These are phyloP conservation scores for Lucilia sericata DNA, from an alignment of 1,140 invertebrate species.

Conservation along the genomic window DNA sequence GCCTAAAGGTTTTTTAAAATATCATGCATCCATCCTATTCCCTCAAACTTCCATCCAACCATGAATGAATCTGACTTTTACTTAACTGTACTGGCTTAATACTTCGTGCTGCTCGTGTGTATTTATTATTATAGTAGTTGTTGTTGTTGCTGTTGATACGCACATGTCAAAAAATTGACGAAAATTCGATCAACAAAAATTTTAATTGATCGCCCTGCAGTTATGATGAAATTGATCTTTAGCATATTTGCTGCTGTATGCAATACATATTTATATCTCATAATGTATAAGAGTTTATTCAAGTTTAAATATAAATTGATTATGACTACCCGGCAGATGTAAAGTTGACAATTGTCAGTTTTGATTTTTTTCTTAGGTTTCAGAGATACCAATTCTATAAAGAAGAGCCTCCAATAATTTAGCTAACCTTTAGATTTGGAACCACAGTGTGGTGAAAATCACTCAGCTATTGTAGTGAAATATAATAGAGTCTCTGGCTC, in stretches of 20 bases:
- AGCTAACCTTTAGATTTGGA: too few relatives aligned
- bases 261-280: conserved; percentile 12
- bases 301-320: too few relatives aligned
- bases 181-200: conserved; percentile 67
- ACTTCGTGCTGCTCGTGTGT: background rate
- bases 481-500: too few relatives aligned
- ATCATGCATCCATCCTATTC: background rate
- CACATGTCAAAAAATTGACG: conserved; percentile 68
- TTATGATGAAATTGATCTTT: conserved; percentile 65
- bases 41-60: too few relatives aligned
- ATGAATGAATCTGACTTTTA: background rate
- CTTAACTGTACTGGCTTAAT: background rate
- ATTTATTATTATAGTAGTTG: background rate
- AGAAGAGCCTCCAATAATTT: too few relatives aligned
- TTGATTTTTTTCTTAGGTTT: too few relatives aligned
- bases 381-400: too few relatives aligned
- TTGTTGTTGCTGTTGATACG: conserved; percentile 39
- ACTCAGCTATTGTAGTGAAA: too few relatives aligned
- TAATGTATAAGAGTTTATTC: background rate
- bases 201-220: conserved; percentile 68
- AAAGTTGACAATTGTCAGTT: too few relatives aligned
- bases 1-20: background rate
- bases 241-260: conserved; percentile 35
- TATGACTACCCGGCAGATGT: too few relatives aligned
- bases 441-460: too few relatives aligned